Percentiles rank a stretch among this genome's conserved stretches.
phyloP scores from a whole-genome alignment of 2,797 vertebrate genomes.

The Spea hammondii region DNA sequence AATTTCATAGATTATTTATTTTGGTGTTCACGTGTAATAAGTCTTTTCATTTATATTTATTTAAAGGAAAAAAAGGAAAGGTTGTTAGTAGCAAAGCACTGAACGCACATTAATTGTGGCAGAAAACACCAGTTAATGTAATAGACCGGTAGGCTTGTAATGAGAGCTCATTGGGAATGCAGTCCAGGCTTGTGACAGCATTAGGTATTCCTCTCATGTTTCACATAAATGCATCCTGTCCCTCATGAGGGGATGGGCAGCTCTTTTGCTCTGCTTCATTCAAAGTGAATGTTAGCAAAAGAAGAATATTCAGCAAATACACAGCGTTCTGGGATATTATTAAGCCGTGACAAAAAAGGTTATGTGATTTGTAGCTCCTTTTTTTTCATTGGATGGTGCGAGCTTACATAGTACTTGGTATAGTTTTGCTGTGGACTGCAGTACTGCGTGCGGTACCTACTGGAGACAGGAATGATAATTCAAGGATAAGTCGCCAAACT shows the following conservation, averaged over 20 bases:
- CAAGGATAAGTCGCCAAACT: constrained; percentile 39
- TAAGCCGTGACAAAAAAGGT: constrained; percentile 62
- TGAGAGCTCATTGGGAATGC: constrained; percentile 73
- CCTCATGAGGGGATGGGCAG: constrained; percentile 64
- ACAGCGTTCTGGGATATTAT: constrained; percentile 59
- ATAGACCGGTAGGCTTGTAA: constrained; percentile 70
- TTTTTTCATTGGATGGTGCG: constrained; percentile 57
- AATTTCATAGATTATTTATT: background rate
- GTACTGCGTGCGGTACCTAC: constrained; percentile 50
- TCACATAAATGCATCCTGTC: constrained; percentile 71
- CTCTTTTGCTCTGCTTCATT: constrained; percentile 66
- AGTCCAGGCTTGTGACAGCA: constrained; percentile 63
- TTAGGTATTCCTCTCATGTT: constrained; percentile 77
- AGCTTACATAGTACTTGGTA: constrained; percentile 53
- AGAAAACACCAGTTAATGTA: constrained; percentile 51
- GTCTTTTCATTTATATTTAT: constrained; percentile 3
- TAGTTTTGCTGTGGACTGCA: constrained; percentile 57
- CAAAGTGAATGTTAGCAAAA: constrained; percentile 68
- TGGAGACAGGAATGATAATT: constrained; percentile 45
- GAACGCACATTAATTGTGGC: constrained; percentile 50
- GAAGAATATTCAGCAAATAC: constrained; percentile 67
- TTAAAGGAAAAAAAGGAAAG: background rate
- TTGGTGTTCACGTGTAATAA: background rate
- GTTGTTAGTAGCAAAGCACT: constrained; percentile 34
- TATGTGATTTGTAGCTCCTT: constrained; percentile 57